Base-by-base conservation (phyloP, 2,888 invertebrate species). In the Cepaea hortensis region DNA sequence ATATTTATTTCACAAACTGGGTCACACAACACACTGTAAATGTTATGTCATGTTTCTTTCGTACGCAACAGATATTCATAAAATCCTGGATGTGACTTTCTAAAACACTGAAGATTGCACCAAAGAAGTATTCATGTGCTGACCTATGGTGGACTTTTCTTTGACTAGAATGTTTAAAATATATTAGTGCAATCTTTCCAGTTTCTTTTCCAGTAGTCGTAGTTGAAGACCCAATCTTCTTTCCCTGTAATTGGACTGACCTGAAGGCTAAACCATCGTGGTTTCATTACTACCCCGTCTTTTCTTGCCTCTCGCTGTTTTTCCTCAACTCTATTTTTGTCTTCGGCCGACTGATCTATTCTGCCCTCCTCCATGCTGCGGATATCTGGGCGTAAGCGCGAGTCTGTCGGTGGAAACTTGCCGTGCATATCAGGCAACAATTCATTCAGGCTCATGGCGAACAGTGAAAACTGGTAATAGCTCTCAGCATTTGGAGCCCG, bases 381-480 rank as follows among this genome's bases (percentile, higher is more conserved):
- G 84, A 98, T 97, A 94, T 98, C 98, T 3, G 98, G 98, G 90
- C 98, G 96, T 89, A 98, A 95, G 89, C 98, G 96, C 85, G 96
- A 97, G 95, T 99, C 99, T 18, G 98, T 98, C 6, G 97, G 97
- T 89, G 98, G 97, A 65, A 98, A 94, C 3, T 95, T 95, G 87
- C 96, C 95, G 92, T 96, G 86, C 95, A 91, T 90, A 61, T 96
- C 96, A 0, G 95, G 95, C 89, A 96, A 96, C 92, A 97, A 92
- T 94, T 98, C 98, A 95, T 98, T 98, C 87, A 98, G 95, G 48
- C 97, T 96, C 97, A 98, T 97, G 15, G 98, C 97, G 95, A 98
- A 98, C 89, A 96, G 96, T 20, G 98, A 98, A 95, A 98, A 98
- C 93, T 98, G 97, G 95, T 97, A 98, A 94, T 97, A 98, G n/a